A percentile compares a stretch with the other conserved stretches of the same genome.
Conservation (phyloP, 1,140 invertebrate species). For the Panulirus ornatus region DNA sequence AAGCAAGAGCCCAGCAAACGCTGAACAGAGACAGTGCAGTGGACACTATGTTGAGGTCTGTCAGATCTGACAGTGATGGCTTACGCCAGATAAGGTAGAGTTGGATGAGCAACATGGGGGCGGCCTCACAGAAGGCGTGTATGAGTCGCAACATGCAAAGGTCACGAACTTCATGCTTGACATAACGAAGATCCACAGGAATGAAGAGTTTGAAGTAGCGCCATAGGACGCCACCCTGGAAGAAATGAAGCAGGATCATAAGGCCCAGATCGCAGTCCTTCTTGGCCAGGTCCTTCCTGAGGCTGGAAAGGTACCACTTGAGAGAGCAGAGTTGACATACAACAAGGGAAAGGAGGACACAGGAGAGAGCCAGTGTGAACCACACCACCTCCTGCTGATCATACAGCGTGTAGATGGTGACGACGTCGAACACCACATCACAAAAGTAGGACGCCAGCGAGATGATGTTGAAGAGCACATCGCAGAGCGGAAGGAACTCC, state of each 20-base stretch:
- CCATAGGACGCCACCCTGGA: conserved; percentile 92
- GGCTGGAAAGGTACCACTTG: conserved; percentile 75
- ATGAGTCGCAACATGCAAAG: conserved; percentile 89
- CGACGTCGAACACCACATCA: conserved; percentile 92
- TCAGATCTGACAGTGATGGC: conserved; percentile 80
- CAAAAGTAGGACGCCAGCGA: conserved; percentile 94
- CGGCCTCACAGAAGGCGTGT: conserved; percentile 92
- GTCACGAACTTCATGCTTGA: conserved; percentile 90
- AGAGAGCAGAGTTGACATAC: conserved; percentile 75
- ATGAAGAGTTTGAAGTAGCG: conserved; percentile 92
- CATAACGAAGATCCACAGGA: conserved; percentile 89
- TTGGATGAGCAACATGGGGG: conserved; percentile 91
- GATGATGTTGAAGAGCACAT: conserved; percentile 94
- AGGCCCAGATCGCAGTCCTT: conserved; percentile 72
- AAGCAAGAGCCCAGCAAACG: conserved; percentile 93
- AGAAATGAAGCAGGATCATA: conserved; percentile 84
- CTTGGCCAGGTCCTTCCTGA: conserved; percentile 65
- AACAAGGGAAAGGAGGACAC: conserved; percentile 73
- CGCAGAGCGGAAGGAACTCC: conserved; percentile 83
- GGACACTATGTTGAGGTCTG: conserved; percentile 89
- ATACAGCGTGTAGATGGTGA: conserved; percentile 88
- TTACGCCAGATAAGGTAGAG: conserved; percentile 84
- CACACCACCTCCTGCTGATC: conserved; percentile 75
- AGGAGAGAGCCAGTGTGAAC: conserved; percentile 72
- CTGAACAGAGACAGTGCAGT: conserved; percentile 89